Conservation (phyloP, 2,888 invertebrate species). For the Nomada ferruginata region DNA sequence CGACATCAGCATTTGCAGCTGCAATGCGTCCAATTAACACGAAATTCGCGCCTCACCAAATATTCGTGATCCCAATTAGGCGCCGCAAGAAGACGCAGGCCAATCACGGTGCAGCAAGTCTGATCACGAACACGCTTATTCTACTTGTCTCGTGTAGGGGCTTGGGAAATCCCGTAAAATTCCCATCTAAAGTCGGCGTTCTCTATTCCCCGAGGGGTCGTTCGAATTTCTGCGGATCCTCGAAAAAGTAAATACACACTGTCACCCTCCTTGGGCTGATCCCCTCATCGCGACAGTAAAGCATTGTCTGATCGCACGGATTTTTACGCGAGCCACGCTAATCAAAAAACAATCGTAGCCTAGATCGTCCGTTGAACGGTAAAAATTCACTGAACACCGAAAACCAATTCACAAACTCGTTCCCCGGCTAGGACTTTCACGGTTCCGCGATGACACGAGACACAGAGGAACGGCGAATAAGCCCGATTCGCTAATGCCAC, state of each 20-base stretch:
- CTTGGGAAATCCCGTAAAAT: slow-evolving; percentile 5
- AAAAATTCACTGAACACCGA: slow-evolving; percentile 56
- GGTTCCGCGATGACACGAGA: slow-evolving; percentile 52
- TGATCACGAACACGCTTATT: slow-evolving; percentile 17
- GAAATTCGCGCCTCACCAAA: slow-evolving; percentile 26
- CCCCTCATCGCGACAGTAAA: background rate
- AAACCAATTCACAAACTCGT: slow-evolving; percentile 58
- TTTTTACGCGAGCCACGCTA: too few relatives aligned
- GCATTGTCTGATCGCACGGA: too few relatives aligned
- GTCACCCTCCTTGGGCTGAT: background rate
- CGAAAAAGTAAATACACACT: slow-evolving; percentile 27
- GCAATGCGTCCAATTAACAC: slow-evolving; percentile 32
- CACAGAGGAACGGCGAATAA: slow-evolving; percentile 36
- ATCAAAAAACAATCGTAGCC: slow-evolving; percentile 10
- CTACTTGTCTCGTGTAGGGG: slow-evolving; percentile 21
- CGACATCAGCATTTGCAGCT: slow-evolving; percentile 12
- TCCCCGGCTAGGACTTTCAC: slow-evolving; percentile 53
- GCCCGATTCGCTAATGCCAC: slow-evolving; percentile 69
- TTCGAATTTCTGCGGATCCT: slow-evolving; percentile 27
- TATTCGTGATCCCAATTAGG: slow-evolving; percentile 26
- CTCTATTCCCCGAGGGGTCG: background rate
- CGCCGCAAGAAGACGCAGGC: background rate
- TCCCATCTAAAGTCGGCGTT: background rate
- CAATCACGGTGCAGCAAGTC: background rate
- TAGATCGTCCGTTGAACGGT: slow-evolving; percentile 48